Conservation (phyloP, 2,113 vertebrate species). For the Actenoides lindsayi region DNA sequence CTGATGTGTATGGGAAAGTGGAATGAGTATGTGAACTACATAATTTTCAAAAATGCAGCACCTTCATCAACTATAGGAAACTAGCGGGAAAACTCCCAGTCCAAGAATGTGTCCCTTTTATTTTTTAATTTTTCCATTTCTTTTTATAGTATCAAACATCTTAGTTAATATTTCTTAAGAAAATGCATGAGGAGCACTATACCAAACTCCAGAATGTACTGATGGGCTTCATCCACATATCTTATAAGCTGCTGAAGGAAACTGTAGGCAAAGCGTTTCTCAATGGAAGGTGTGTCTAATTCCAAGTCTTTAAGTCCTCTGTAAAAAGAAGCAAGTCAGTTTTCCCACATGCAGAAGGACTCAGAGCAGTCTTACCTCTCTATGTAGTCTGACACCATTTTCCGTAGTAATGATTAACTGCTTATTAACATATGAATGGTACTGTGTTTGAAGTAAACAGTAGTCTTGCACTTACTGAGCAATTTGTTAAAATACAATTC, state of each 20-base stretch:
- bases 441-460: neutral
- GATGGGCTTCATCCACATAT: conserved; percentile 92
- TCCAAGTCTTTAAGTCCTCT: conserved; percentile 92
- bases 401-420: neutral
- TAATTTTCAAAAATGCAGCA: neutral
- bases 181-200: neutral
- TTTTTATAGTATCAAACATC: neutral
- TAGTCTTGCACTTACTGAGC: neutral
- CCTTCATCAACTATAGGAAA: neutral
- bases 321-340: conserved; percentile 5
- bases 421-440: neutral
- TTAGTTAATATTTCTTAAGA: neutral
- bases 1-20: neutral
- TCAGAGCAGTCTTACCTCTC: neutral
- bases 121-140: neutral
- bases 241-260: conserved; percentile 94
- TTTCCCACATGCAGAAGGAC: neutral
- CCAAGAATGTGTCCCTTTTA: neutral
- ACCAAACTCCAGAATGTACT: conserved; percentile 95
- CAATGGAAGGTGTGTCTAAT: conserved; percentile 92
- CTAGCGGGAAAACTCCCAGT: neutral
- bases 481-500: neutral
- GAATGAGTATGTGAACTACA: neutral
- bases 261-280: conserved; percentile 95
- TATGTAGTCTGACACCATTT: neutral